These are phyloP conservation scores for Steinernema khuongi DNA, from an alignment of 1,140 invertebrate species.

Conservation along the genomic window DNA sequence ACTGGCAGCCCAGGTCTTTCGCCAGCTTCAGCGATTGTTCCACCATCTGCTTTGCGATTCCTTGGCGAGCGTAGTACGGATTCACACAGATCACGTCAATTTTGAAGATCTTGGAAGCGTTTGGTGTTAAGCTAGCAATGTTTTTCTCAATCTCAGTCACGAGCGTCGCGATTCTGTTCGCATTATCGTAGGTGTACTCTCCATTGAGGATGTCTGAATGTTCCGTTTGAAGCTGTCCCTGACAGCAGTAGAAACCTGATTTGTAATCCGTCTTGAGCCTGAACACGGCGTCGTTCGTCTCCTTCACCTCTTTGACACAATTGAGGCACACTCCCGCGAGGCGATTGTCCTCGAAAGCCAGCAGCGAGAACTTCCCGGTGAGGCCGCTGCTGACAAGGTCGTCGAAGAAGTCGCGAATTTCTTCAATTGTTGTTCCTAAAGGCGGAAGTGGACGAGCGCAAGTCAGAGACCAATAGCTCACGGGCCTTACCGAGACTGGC, in stretches of 20 bases:
- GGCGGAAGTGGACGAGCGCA: background rate
- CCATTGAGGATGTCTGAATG: conserved; percentile 2
- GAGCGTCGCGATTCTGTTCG: conserved; percentile 1
- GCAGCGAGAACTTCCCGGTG: background rate
- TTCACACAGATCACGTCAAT: conserved; percentile 8
- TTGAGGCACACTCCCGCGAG: conserved; percentile 8
- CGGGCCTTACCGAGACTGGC: background rate
- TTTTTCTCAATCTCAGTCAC: background rate
- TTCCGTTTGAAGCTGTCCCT: background rate
- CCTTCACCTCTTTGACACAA: conserved; percentile 9
- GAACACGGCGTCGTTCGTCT: background rate
- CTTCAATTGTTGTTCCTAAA: background rate
- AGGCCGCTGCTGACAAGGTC: background rate
- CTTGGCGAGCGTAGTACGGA: background rate
- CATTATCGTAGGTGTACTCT: background rate
- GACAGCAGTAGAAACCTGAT: background rate
- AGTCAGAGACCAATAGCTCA: background rate
- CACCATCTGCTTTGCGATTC: conserved; percentile 1
- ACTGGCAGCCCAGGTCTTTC: background rate
- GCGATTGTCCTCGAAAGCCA: background rate
- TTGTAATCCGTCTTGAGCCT: background rate
- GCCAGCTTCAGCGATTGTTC: background rate
- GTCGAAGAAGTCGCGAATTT: conserved; percentile 9
- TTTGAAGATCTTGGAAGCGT: conserved; percentile 6
- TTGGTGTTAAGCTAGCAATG: background rate